Percentiles rank a stretch among this genome's conserved stretches.
phyloP scores from a whole-genome alignment of 2,113 vertebrate species.

The Aythya baeri region DNA sequence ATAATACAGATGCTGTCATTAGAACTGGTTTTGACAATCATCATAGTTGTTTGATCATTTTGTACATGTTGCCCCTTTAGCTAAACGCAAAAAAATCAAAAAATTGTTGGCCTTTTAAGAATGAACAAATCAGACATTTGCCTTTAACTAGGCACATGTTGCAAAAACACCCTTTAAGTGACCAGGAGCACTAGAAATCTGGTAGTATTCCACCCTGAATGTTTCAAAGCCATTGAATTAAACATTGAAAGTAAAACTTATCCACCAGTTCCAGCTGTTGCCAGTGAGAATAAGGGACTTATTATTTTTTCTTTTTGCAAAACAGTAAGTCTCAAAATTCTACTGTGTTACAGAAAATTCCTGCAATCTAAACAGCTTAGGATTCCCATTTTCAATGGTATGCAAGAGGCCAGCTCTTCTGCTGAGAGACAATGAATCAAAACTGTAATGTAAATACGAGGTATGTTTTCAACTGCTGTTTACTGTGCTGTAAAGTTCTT shows the following conservation, averaged over 20 bases:
- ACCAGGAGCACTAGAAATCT: not conserved
- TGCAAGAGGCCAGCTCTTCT: not conserved
- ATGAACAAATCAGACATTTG: not conserved
- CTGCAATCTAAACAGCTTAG: not conserved
- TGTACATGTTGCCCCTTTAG: not conserved
- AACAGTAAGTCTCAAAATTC: not conserved
- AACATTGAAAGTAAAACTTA: conserved; percentile 14
- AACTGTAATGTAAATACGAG: not conserved
- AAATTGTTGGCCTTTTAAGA: not conserved
- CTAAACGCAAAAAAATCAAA: not conserved
- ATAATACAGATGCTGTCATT: not conserved
- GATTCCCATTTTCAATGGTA: not conserved
- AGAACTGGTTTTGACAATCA: not conserved
- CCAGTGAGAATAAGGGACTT: not conserved
- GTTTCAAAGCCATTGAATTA: not conserved
- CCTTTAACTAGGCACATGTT: not conserved
- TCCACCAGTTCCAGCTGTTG: not conserved
- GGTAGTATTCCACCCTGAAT: not conserved
- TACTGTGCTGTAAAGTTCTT: not conserved
- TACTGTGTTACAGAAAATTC: not conserved
- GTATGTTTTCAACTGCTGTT: not conserved
- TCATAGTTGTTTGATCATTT: not conserved
- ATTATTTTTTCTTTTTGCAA: not conserved
- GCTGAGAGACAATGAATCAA: not conserved
- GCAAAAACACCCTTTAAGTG: not conserved